phyloP scores from a whole-genome alignment of 2,888 invertebrate species.

The Trissoscelio sp. region DNA sequence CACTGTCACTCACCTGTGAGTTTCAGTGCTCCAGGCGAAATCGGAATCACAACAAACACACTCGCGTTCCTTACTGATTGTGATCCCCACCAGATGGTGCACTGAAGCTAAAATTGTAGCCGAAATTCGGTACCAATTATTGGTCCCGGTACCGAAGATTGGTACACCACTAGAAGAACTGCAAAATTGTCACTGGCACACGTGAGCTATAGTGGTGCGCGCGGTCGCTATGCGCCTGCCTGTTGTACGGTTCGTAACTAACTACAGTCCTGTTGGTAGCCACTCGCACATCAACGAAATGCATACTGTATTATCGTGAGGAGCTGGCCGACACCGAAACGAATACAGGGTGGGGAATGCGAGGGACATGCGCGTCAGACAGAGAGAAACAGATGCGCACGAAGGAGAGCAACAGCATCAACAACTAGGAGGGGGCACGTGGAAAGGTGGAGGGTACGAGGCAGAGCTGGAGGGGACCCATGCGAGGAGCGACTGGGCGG shows the following conservation, averaged over 20 bases:
- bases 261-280: conserved; percentile 41
- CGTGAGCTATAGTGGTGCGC: conserved; percentile 28
- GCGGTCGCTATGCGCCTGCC: conserved; percentile 18
- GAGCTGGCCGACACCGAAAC: conserved; percentile 18
- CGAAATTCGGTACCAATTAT: no score
- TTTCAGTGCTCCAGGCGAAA: no score
- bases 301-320: conserved; percentile 28
- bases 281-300: conserved; percentile 20
- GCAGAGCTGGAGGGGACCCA: conserved; percentile 37
- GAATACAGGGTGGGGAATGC: background rate
- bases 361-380: conserved; percentile 12
- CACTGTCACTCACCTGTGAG: no score
- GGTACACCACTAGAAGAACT: no score
- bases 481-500: conserved; percentile 55
- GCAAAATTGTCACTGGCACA: conserved; percentile 1
- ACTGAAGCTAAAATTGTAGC: no score
- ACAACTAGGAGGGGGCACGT: conserved; percentile 32
- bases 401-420: conserved; percentile 1
- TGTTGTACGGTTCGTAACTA: conserved; percentile 30
- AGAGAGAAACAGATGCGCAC: conserved; percentile 11
- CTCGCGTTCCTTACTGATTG: no score
- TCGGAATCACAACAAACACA: no score
- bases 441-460: conserved; percentile 26
- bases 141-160: no score
- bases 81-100: no score